A percentile compares a stretch with the other conserved stretches of the same genome.
phyloP scores from a whole-genome alignment of 35 echinoderm and acorn worm species.

The Chiridota heheva region DNA sequence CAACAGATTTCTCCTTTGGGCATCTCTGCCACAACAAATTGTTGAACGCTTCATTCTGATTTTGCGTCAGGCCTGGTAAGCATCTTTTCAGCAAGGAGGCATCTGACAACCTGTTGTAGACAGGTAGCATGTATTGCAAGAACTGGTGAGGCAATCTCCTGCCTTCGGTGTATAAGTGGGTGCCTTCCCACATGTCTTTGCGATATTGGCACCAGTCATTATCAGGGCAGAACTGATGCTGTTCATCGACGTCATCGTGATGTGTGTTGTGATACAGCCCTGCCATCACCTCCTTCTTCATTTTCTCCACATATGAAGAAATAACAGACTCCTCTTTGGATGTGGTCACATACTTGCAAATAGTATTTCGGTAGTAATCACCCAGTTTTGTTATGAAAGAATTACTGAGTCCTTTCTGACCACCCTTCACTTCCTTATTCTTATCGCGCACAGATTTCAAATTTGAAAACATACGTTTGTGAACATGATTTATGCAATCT shows the following conservation, averaged over 20 bases:
- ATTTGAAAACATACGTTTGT: too few relatives aligned
- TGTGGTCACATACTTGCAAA: not conserved
- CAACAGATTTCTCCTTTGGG: slow-evolving; percentile 11
- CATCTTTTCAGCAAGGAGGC: not conserved
- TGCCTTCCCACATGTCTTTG: slow-evolving; percentile 8
- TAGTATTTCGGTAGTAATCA: not conserved
- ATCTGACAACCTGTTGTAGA: not conserved
- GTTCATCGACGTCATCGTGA: slow-evolving; percentile 12
- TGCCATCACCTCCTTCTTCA: slow-evolving; percentile 4
- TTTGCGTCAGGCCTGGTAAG: slow-evolving; percentile 16
- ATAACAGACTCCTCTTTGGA: not conserved
- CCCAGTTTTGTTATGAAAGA: not conserved
- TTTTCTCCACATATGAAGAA: not conserved
- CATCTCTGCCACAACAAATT: not conserved
- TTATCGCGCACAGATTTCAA: too few relatives aligned
- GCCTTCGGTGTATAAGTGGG: not conserved
- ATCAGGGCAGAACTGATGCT: slow-evolving; percentile 16
- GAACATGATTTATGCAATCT: too few relatives aligned
- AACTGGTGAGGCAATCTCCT: not conserved
- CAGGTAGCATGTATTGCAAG: not conserved
- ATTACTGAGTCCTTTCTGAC: too few relatives aligned
- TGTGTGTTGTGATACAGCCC: not conserved
- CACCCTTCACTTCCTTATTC: too few relatives aligned
- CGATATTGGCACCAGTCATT: slow-evolving; percentile 13
- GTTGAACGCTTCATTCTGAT: slow-evolving; percentile 19